Evolutionary conservation across 2,888 invertebrate genomes (phyloP), one percentile per base, ranked within the genome.

Genomic region (Parapristionchus giblindavisi): DNA sequence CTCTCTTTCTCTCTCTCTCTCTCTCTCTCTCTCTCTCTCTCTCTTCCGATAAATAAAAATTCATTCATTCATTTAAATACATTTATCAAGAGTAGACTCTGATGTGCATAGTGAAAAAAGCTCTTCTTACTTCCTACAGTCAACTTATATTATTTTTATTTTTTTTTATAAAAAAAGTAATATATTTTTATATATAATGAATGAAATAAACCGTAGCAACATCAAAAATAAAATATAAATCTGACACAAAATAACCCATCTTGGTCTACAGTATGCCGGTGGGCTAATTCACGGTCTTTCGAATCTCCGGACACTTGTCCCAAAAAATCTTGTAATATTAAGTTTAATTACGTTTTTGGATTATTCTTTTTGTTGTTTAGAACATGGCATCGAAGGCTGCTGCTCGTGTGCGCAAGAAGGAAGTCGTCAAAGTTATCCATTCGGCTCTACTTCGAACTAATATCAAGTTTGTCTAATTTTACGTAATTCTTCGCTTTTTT

Each of bases 321-420:
- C n/a, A n/a, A n/a, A n/a, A n/a, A n/a, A n/a, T n/a, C 24, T 24
- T 21, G 38, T 40, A 11, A 21, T 40, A 36, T 17, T 63, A 24
- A 40, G 38, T 63, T 43, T 14, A 14, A 40, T 63, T 27, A 17
- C 24, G 38, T 63, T 24, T 52, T 54, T 27, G 8, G 0, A 38
- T 34, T 34, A 11, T 5, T 21, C 38, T 21, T 51, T 14, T 34
- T 24, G 34, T 17, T 70, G 24, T 14, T 32, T 8, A 61, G 43
- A 75, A 56, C 2, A 85, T 83, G 84, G 83, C 84, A 0, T 80
- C 80, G 43, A 85, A 83, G 75, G 81, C 79, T 40, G 85, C 80
- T 32, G 80, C 82, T 32, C 83, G 84, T 76, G 84, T 81, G 8
- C 75, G 83, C 63, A 86, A 86, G 82, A 85, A 86, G 84, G 85